Conservation (phyloP, 1,140 invertebrate genomes). For the Cyrtorhinus lividipennis region DNA sequence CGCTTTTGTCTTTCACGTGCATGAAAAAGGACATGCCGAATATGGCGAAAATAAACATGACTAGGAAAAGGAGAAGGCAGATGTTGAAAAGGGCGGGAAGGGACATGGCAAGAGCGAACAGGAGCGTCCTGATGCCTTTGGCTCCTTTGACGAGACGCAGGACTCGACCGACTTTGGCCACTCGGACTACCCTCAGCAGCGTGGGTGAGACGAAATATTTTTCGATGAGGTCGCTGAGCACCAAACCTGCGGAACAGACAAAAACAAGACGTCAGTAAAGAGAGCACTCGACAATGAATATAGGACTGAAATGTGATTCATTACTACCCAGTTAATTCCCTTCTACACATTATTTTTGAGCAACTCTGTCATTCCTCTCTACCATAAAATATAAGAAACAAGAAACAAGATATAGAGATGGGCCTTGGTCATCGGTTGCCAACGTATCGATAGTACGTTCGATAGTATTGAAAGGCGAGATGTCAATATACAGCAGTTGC, state of each 20-base stretch:
- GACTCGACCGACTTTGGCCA: conserved; percentile 94
- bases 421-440: too few relatives aligned
- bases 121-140: conserved; percentile 89
- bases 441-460: too few relatives aligned
- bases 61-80: conserved; percentile 89
- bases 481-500: too few relatives aligned
- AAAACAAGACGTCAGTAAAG: neutral
- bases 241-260: conserved; percentile 55
- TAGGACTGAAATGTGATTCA: too few relatives aligned
- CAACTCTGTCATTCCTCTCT: too few relatives aligned
- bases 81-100: conserved; percentile 97
- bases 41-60: conserved; percentile 99
- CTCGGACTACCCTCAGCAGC: conserved; percentile 87
- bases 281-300: neutral
- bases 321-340: too few relatives aligned
- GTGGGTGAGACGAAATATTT: conserved; percentile 97
- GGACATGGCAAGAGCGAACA: conserved; percentile 96
- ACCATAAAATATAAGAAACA: too few relatives aligned
- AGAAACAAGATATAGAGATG: too few relatives aligned
- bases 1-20: conserved; percentile 86
- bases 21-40: conserved; percentile 99
- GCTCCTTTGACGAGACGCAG: conserved; percentile 93
- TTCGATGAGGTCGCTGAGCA: conserved; percentile 88
- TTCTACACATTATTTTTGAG: too few relatives aligned
- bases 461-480: too few relatives aligned